phyloP scores from a whole-genome alignment of 2,113 vertebrate genomes.

The Corynorhinus townsendii region DNA sequence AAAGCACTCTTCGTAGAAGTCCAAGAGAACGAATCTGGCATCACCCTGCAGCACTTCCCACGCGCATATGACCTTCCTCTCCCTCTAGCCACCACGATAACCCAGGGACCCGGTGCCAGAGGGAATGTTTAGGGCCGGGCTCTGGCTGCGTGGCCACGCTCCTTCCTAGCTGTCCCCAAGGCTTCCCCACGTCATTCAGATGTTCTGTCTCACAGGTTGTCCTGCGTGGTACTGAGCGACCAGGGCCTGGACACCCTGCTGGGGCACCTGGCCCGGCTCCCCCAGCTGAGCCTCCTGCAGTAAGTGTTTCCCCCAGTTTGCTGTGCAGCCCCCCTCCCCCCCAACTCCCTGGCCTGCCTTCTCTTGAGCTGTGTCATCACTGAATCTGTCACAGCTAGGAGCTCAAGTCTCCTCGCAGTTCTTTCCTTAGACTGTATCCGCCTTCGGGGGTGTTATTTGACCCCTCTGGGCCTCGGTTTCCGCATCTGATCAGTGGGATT shows the following conservation, averaged over 20 bases:
- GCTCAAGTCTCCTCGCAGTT: background rate
- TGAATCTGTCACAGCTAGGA: background rate
- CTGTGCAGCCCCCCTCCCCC: background rate
- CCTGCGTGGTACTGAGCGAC: slow-evolving; percentile 77
- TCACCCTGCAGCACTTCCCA: background rate
- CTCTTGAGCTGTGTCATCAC: background rate
- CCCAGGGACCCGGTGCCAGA: background rate
- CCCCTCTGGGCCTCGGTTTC: background rate
- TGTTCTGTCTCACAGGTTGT: slow-evolving; percentile 82
- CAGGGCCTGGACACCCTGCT: slow-evolving; percentile 81
- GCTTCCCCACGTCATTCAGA: background rate
- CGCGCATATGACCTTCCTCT: background rate
- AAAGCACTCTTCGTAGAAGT: background rate
- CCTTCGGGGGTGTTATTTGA: background rate
- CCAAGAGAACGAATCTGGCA: background rate
- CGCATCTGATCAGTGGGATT: background rate
- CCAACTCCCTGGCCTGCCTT: rapidly evolving
- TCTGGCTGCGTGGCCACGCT: background rate
- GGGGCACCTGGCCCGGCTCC: slow-evolving; percentile 75
- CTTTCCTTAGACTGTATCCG: background rate
- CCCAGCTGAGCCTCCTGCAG: slow-evolving; percentile 83
- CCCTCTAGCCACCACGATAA: background rate
- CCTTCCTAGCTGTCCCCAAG: background rate
- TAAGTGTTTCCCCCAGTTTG: slow-evolving; percentile 65
- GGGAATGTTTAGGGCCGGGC: background rate